These are phyloP conservation scores for Volucella zonaria DNA, from an alignment of 2,888 invertebrate species.

Conservation along the genomic window DNA sequence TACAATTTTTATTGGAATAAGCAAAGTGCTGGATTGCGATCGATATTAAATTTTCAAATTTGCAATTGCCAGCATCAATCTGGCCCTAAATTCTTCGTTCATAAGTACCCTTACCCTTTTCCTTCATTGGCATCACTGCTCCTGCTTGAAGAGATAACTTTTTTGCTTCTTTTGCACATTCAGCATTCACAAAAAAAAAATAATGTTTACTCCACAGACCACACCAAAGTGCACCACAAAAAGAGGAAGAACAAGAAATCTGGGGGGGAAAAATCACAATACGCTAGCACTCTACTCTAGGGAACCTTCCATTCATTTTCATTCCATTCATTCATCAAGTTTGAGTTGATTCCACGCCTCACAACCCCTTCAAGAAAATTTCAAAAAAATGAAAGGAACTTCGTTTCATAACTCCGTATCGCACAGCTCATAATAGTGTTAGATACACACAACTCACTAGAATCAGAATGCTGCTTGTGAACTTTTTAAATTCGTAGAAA, in stretches of 20 bases:
- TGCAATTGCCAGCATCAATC: too few species aligned
- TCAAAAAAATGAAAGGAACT: background rate
- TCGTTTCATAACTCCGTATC: too few species aligned
- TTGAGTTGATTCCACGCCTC: conserved; percentile 11
- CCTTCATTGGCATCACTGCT: conserved; percentile 28
- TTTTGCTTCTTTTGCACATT: conserved; percentile 21
- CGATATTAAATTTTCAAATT: too few species aligned
- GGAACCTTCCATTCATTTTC: conserved; percentile 50
- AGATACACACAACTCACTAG: background rate
- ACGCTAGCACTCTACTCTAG: conserved; percentile 9
- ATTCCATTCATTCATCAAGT: conserved; percentile 59
- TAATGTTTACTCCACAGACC: background rate
- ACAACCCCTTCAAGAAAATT: conserved; percentile 1
- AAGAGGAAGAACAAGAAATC: background rate
- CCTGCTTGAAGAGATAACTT: background rate
- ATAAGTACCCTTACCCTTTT: background rate
- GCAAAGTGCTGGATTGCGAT: too few species aligned
- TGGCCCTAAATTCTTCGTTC: too few species aligned
- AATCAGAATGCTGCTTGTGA: background rate
- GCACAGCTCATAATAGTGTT: too few species aligned
- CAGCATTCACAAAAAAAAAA: conserved; percentile 5
- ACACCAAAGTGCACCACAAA: background rate
- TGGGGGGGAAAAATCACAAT: background rate
- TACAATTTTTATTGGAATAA: too few species aligned
- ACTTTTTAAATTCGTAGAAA: conserved; percentile 5